Evolutionary conservation across 1,140 invertebrate species (phyloP), one percentile per base, ranked within the genome.

Genomic region (Carposina sasakii): DNA sequence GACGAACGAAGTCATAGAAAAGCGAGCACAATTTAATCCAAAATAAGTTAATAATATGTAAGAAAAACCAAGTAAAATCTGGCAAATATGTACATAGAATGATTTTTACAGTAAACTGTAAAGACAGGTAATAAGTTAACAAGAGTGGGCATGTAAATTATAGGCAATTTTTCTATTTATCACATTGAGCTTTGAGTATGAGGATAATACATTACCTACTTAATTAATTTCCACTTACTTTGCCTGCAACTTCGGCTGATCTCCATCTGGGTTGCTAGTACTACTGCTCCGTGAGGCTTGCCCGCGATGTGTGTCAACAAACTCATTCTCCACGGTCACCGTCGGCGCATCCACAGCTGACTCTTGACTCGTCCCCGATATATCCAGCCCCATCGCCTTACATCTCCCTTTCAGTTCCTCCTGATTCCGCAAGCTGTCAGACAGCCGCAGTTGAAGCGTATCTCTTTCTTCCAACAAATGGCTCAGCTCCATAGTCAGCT

Each of bases 401-500:
- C 60, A 69, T 52, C 74, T 84, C 6, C 54, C 63, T 42, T 82
- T 85, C 23, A 88, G 71, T 10, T 89, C 88, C 60, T 95, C 93
- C 63, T 91, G 90, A 21, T 91, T 87, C 28, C 93, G 85, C 21
- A 95, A 85, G 1, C 92, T 90, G 69, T 93, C 93, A 0, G 94
- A 95, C 1, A 96, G 70, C 52, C 92, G 89, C 15, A 96, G 71
- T 60, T 96, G 94, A 28, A 96, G 75, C 0, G 91, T 93, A 70
- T 96, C 94, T 45, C 94, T 88, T 72, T 96, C 94, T 73, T 95
- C 94, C 17, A 96, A 76, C 15, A 96, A 74, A 71, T 93, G 91
- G 65, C 92, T 93, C 22, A 96, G 79, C 76, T 96, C 94, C 54
- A 93, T 86, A 0, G 94, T 96, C 33, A 97, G 85, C 78, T 97